phyloP scores from a whole-genome alignment of 2,113 vertebrate genomes.

The Platichthys stellatus region DNA sequence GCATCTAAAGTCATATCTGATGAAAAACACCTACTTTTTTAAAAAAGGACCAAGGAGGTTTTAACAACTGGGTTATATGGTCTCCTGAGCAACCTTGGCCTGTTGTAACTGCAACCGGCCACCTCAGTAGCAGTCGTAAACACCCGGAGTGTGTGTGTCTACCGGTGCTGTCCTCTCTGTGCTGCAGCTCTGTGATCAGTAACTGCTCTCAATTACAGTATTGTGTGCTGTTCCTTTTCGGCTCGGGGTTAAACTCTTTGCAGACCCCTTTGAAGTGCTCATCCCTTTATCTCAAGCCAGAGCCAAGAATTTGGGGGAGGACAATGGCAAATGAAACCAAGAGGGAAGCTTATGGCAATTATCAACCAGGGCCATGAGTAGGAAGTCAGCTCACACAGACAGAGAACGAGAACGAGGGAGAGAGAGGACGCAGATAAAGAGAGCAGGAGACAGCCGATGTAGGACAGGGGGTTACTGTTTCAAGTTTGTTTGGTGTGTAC shows the following conservation, averaged over 20 bases:
- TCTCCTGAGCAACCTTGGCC: slow-evolving; percentile 51
- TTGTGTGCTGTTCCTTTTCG: slow-evolving; percentile 92
- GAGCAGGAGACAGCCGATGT: slow-evolving; percentile 57
- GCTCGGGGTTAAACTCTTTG: slow-evolving; percentile 97
- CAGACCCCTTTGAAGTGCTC: slow-evolving; percentile 97
- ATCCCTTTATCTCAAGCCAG: slow-evolving; percentile 99
- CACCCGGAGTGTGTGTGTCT: slow-evolving; percentile 35
- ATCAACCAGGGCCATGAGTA: slow-evolving; percentile 83
- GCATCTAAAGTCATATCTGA: slow-evolving; percentile 26
- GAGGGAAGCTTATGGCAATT: slow-evolving; percentile 91
- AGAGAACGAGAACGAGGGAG: slow-evolving; percentile 25
- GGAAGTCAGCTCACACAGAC: slow-evolving; percentile 78
- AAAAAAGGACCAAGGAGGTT: slow-evolving; percentile 20
- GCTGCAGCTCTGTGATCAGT: slow-evolving; percentile 92
- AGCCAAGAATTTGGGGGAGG: slow-evolving; percentile 92
- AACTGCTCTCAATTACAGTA: slow-evolving; percentile 98
- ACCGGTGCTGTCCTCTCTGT: slow-evolving; percentile 76
- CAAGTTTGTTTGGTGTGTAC: slow-evolving; percentile 81
- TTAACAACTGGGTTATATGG: slow-evolving; percentile 50
- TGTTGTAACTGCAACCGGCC: slow-evolving; percentile 56
- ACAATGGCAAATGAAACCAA: slow-evolving; percentile 93
- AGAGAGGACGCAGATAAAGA: slow-evolving; percentile 58
- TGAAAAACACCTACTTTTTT: slow-evolving; percentile 15
- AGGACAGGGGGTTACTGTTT: slow-evolving; percentile 77
- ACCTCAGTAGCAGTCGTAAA: slow-evolving; percentile 68